A percentile compares a stretch with the other conserved stretches of the same genome.
These are phyloP conservation scores for Gulo gulo DNA, from an alignment of 2,113 vertebrate genomes.

Conservation along the genomic window DNA sequence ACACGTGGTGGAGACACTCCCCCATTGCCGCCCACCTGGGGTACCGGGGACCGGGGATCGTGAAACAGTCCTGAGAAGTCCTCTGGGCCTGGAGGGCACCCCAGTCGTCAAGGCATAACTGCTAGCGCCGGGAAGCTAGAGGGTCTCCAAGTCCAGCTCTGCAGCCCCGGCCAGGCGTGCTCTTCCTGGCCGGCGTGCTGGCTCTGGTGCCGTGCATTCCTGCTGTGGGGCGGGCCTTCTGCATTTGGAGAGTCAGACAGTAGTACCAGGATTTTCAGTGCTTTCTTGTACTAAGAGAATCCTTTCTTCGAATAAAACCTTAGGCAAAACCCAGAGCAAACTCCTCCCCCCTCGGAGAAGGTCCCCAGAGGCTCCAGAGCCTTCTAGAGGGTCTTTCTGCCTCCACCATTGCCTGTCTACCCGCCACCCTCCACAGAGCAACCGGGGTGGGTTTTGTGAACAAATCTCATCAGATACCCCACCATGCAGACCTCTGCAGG, in stretches of 20 bases:
- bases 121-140: not conserved
- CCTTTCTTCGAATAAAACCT: not conserved
- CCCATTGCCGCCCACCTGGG: accelerated
- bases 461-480: not conserved
- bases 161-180: not conserved
- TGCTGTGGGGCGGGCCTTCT: not conserved
- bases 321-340: not conserved
- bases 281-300: not conserved
- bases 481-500: not conserved
- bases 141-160: accelerated
- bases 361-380: not conserved
- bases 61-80: not conserved
- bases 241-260: not conserved
- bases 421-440: not conserved
- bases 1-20: not conserved
- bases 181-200: not conserved
- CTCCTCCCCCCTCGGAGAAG: not conserved
- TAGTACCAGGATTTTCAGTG: not conserved
- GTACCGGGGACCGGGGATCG: not conserved
- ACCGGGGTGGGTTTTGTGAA: not conserved
- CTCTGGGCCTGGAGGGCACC: not conserved
- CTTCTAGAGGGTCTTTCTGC: not conserved
- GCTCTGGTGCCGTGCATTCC: accelerated
- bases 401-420: accelerated
- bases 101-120: not conserved